These are phyloP conservation scores for Brachypteracias leptosomus DNA, from an alignment of 2,113 vertebrate genomes.

Conservation along the genomic window DNA sequence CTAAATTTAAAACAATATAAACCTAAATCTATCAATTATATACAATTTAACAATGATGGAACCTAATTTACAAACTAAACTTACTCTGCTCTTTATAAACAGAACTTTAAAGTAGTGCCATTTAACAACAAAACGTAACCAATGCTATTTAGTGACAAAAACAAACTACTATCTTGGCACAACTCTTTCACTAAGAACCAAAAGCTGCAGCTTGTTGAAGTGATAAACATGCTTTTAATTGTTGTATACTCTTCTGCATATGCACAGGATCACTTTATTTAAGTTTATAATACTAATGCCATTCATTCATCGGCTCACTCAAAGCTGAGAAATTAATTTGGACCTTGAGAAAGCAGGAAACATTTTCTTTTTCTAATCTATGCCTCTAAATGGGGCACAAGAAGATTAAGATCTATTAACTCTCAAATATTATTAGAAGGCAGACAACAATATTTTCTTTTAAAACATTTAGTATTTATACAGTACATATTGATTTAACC, in stretches of 20 bases:
- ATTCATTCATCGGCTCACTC: not conserved
- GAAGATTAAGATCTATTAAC: not conserved
- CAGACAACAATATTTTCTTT: not conserved
- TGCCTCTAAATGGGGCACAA: not conserved
- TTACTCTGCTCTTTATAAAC: not conserved
- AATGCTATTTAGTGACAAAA: not conserved
- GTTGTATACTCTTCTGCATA: not conserved
- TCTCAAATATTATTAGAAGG: not conserved
- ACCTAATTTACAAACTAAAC: not conserved
- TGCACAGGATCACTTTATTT: not conserved
- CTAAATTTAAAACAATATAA: not conserved
- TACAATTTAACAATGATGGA: not conserved
- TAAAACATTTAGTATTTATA: not conserved
- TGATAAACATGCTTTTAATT: not conserved
- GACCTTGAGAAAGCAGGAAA: not conserved
- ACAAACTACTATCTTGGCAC: not conserved
- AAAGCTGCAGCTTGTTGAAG: not conserved
- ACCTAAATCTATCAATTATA: not conserved
- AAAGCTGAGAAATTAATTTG: not conserved
- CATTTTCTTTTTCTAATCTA: not conserved
- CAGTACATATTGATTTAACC: not conserved
- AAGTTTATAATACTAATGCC: not conserved
- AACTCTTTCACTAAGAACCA: not conserved
- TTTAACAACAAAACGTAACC: not conserved
- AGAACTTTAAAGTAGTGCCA: not conserved